These are phyloP conservation scores for Nomada fucata DNA, from an alignment of 2,888 invertebrate genomes.

Conservation along the genomic window DNA sequence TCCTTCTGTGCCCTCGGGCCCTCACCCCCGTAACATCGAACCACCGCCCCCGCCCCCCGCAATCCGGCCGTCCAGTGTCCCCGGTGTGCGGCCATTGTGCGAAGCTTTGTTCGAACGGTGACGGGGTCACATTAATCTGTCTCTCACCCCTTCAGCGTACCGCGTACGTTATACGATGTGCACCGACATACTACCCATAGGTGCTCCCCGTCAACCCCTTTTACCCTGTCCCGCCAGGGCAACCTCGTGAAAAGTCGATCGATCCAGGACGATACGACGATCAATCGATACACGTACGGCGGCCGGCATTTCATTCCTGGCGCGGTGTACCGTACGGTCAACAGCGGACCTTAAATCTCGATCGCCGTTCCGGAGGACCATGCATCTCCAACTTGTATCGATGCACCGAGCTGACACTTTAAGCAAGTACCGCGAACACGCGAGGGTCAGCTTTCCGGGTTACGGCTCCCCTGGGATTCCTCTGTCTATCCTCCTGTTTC, in stretches of 20 bases:
- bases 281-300: constrained; percentile 48
- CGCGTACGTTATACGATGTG: constrained; percentile 73
- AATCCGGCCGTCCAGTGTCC: constrained; percentile 75
- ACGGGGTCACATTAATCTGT: constrained; percentile 83
- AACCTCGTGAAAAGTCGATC: constrained; percentile 61
- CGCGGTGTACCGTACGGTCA: neutral
- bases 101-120: constrained; percentile 82
- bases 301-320: constrained; percentile 15
- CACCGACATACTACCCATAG: constrained; percentile 64
- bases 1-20: constrained; percentile 63
- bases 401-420: constrained; percentile 54
- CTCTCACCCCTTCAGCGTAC: constrained; percentile 78
- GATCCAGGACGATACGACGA: constrained; percentile 57
- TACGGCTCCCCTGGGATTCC: constrained; percentile 44
- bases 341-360: constrained; percentile 61
- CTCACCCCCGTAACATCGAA: constrained; percentile 59
- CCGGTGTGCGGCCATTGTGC: constrained; percentile 81
- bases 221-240: constrained; percentile 28
- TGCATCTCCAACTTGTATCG: constrained; percentile 57
- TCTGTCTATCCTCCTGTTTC: constrained; percentile 34
- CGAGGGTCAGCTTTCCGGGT: constrained; percentile 36
- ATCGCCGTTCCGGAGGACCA: constrained; percentile 41
- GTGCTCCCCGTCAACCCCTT: constrained; percentile 58
- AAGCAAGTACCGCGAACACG: constrained; percentile 54
- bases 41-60: constrained; percentile 53